phyloP scores from a whole-genome alignment of 2,797 vertebrate species.

The Synanceia verrucosa region DNA sequence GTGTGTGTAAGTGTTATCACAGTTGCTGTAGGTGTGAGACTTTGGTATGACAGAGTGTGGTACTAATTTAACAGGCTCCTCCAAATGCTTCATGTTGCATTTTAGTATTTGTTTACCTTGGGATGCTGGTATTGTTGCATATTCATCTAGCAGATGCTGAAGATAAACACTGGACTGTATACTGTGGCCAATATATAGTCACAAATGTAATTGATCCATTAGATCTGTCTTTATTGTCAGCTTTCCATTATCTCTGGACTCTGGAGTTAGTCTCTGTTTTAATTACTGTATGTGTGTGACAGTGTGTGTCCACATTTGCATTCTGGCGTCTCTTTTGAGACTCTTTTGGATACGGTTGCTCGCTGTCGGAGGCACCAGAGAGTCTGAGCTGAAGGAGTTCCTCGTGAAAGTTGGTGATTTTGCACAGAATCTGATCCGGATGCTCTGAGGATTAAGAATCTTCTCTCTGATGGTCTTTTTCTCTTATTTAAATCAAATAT shows the following conservation, averaged over 20 bases:
- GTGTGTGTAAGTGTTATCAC: slow-evolving; percentile 66
- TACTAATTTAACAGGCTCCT: slow-evolving; percentile 48
- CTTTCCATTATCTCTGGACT: background rate
- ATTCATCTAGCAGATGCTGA: slow-evolving; percentile 38
- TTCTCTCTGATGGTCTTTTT: background rate
- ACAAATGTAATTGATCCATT: background rate
- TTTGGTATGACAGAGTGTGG: slow-evolving; percentile 55
- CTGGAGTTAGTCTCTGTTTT: background rate
- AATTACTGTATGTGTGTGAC: background rate
- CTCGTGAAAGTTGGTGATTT: background rate
- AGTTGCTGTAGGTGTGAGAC: slow-evolving; percentile 71
- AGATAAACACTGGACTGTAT: slow-evolving; percentile 34
- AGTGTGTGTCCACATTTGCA: background rate
- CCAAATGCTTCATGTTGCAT: slow-evolving; percentile 35
- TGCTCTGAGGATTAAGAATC: background rate
- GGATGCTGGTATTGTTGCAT: slow-evolving; percentile 33
- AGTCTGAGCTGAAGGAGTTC: too few relatives aligned
- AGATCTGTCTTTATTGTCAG: background rate
- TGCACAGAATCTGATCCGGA: background rate
- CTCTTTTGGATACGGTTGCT: background rate
- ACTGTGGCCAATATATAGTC: slow-evolving; percentile 13
- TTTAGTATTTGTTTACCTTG: slow-evolving; percentile 50
- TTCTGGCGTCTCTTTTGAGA: background rate
- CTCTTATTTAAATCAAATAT: background rate
- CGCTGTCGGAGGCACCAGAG: background rate